These are phyloP conservation scores for Tipula unca DNA, from an alignment of 2,888 invertebrate species.

Conservation along the genomic window DNA sequence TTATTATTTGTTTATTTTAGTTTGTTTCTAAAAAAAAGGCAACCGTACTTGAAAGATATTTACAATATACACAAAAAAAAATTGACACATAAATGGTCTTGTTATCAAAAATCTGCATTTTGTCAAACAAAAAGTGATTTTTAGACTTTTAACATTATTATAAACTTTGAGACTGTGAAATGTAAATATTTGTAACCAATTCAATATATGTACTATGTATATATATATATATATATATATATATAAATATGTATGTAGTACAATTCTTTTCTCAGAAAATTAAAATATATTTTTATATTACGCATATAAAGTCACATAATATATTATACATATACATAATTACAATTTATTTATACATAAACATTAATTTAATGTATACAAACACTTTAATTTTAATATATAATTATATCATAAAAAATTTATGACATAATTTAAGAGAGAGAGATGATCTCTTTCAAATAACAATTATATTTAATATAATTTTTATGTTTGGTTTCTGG, in stretches of 20 bases:
- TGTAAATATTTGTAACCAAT: background rate
- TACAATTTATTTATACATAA: background rate
- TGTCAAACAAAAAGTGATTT: background rate
- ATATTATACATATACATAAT: background rate
- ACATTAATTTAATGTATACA: background rate
- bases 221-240: too few species aligned
- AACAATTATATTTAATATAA: background rate
- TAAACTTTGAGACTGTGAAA: background rate
- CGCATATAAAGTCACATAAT: too few species aligned
- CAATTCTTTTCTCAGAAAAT: too few species aligned
- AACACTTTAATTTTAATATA: background rate
- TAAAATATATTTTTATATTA: too few species aligned
- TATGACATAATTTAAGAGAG: background rate
- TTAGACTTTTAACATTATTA: background rate
- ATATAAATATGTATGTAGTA: too few species aligned
- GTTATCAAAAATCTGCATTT: background rate
- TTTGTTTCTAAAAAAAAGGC: background rate
- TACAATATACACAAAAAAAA: background rate
- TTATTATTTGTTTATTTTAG: background rate
- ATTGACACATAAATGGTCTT: background rate
- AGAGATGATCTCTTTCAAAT: background rate
- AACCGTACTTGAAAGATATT: background rate
- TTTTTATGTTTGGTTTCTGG: background rate
- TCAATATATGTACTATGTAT: too few species aligned
- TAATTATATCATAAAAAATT: background rate